Percentiles rank a stretch among this genome's conserved stretches.
Conservation (phyloP, 2,113 vertebrate species). For the Ptyas mucosa region DNA sequence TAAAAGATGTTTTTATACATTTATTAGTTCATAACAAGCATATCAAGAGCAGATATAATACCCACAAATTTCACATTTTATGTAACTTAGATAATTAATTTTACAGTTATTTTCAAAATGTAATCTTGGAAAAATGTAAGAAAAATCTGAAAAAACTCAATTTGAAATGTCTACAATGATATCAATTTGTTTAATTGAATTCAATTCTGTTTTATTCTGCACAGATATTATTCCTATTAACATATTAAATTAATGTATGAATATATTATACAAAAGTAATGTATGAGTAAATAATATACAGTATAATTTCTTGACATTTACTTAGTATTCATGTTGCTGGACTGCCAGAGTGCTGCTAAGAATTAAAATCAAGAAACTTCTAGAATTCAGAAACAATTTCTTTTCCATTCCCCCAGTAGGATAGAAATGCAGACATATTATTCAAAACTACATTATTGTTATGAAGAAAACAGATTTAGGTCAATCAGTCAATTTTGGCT, state of each 20-base stretch:
- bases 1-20: neutral
- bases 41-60: neutral
- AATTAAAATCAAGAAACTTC: neutral
- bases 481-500: slow-evolving; percentile 1
- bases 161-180: neutral
- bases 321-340: neutral
- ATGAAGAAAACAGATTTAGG: slow-evolving; percentile 25
- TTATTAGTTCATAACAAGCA: neutral
- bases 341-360: neutral
- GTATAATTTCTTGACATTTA: neutral
- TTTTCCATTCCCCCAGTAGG: neutral
- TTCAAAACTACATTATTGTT: slow-evolving; percentile 20
- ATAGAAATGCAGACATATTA: slow-evolving; percentile 19
- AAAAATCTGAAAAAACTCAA: neutral
- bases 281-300: neutral
- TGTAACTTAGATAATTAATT: neutral
- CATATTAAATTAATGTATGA: neutral
- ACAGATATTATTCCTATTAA: neutral
- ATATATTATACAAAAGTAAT: neutral
- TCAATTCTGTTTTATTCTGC: neutral
- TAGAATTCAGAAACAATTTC: neutral
- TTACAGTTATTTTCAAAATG: neutral
- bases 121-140: neutral
- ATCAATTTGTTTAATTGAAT: neutral
- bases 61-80: neutral